Evolutionary conservation across 2,113 vertebrate genomes (phyloP), one percentile per base, ranked within the genome.

Genomic region (Eretmochelys imbricata): DNA sequence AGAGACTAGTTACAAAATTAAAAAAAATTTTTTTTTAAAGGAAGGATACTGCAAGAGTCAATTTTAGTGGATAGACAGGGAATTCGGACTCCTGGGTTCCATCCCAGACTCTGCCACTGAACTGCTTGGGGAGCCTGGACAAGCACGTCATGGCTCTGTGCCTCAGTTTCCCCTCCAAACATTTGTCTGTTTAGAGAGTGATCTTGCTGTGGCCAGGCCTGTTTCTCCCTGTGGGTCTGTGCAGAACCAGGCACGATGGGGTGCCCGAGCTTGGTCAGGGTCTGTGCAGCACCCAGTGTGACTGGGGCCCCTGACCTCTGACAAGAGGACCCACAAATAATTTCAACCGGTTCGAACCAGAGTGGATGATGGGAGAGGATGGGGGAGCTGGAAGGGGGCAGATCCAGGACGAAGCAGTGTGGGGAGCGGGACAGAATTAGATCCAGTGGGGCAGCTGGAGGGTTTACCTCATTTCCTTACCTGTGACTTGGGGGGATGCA

Each of bases 361-460:
- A 35, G 14, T 5, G 5, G 29, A 65, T 35, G 29, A 35, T 14
- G 59, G 59, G 6, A 17, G 29, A 2, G 59, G 29, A 65, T 35
- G 59, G 29, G 59, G 29, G 13, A 62, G 29, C 14, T 35, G 31
- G 59, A 35, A 35, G 9, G 6, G 59, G 31, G 59, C 14, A 65
- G 6, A 35, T 35, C 6, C 11, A 29, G 57, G 27, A 6, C 7
- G 7, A 3, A 35, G 13, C 16, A 1, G 19, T 6, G 17, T 14
- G 31, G 29, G 27, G 27, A 31, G 29, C 13, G 12, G 27, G 59
- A 13, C 13, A 65, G 31, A 35, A 65, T 35, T 6, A 8, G 29
- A 65, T 8, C 6, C 59, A 31, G 13, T 31, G 29, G 59, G 59
- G 31, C 13, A 35, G 31, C 6, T 65, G 59, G 31, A 12, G 6